phyloP scores from a whole-genome alignment of 2,797 vertebrate genomes.

The Heliangelus exortis region DNA sequence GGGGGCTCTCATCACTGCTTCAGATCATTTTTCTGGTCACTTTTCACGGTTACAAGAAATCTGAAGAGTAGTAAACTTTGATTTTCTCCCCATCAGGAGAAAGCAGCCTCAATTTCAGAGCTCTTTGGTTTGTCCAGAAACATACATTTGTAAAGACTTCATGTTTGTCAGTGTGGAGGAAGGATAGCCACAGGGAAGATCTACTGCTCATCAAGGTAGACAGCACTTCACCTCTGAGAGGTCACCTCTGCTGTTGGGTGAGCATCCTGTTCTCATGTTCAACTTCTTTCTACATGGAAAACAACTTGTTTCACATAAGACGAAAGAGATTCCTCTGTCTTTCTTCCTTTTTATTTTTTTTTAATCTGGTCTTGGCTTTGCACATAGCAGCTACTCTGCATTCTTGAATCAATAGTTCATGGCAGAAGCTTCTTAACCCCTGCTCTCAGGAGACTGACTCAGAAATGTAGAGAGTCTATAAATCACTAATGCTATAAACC shows the following conservation, averaged over 20 bases:
- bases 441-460: not conserved
- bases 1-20: not conserved
- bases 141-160: not conserved
- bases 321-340: not conserved
- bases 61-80: not conserved
- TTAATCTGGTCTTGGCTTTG: not conserved
- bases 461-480: not conserved
- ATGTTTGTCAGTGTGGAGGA: not conserved
- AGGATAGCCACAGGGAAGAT: not conserved
- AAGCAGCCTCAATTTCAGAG: not conserved
- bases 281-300: not conserved
- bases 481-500: not conserved
- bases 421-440: not conserved
- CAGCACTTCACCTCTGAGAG: not conserved
- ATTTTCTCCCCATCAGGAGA: not conserved
- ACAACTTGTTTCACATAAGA: not conserved
- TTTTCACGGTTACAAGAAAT: not conserved
- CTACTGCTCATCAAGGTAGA: not conserved
- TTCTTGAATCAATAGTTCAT: constrained; percentile 10
- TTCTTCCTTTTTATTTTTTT: not conserved
- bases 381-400: not conserved
- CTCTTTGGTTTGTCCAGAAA: not conserved
- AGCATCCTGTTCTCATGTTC: not conserved
- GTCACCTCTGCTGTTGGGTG: not conserved
- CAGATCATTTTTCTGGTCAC: not conserved